Conservation (phyloP, 2,888 invertebrate genomes). For the Nomada flava region DNA sequence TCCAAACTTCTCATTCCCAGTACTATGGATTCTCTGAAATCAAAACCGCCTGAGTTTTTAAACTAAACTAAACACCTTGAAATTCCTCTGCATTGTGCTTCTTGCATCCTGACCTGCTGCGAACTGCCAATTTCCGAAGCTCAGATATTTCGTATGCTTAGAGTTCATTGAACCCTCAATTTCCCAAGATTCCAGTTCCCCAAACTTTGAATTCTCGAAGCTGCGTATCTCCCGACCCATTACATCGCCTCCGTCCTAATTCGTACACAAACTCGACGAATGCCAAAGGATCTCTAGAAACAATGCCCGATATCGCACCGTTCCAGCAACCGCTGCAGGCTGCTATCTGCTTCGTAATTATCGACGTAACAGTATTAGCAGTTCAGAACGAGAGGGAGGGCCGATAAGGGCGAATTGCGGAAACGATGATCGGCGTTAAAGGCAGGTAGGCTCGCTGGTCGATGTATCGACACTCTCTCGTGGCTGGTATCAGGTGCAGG, state of each 20-base stretch:
- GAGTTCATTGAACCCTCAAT: background rate
- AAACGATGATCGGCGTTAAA: conserved; percentile 55
- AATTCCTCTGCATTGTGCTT: too few relatives aligned
- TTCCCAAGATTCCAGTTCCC: background rate
- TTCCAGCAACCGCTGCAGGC: background rate
- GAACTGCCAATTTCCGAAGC: background rate
- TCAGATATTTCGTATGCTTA: background rate
- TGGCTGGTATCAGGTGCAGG: conserved; percentile 68
- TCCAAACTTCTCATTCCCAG: too few relatives aligned
- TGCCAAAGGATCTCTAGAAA: background rate
- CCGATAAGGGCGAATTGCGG: conserved; percentile 46
- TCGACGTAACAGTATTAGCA: conserved; percentile 46
- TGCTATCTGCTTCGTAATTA: conserved; percentile 51
- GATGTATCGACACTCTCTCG: conserved; percentile 39
- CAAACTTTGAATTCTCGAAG: background rate
- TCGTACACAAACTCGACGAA: background rate
- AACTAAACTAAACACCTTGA: background rate
- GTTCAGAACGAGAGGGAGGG: conserved; percentile 22
- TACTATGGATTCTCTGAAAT: background rate
- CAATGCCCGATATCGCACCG: background rate
- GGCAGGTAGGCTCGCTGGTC: conserved; percentile 12
- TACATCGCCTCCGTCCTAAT: background rate
- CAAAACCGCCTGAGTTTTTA: background rate
- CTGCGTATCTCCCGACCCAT: background rate
- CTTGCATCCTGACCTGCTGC: background rate